These are phyloP conservation scores for Artemia sinica DNA, from an alignment of 2,888 invertebrate genomes.

Conservation along the genomic window DNA sequence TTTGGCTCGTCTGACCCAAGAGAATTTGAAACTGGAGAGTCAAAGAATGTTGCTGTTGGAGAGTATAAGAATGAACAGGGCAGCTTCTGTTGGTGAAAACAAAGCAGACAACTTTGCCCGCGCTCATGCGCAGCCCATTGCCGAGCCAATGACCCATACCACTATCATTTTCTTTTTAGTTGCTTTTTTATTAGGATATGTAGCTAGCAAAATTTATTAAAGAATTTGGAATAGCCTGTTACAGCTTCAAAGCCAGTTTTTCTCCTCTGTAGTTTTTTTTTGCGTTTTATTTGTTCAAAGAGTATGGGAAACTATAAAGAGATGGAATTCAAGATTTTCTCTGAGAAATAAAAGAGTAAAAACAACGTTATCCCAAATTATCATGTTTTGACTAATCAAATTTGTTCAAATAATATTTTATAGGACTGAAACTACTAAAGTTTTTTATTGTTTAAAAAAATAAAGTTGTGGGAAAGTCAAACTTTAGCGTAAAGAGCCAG, in stretches of 20 bases:
- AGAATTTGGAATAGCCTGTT: not conserved
- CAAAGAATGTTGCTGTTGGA: conserved; percentile 26
- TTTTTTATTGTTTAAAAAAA: too few relatives aligned
- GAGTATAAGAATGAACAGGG: conserved; percentile 31
- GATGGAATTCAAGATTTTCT: too few relatives aligned
- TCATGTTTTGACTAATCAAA: too few relatives aligned
- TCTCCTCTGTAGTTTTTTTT: conserved; percentile 12
- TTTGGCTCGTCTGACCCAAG: conserved; percentile 59
- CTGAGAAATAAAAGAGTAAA: too few relatives aligned
- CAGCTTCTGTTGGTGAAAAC: too few relatives aligned
- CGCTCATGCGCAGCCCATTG: conserved; percentile 46
- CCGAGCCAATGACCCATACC: conserved; percentile 30
- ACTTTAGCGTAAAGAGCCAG: too few relatives aligned
- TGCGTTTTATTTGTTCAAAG: not conserved
- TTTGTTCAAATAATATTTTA: too few relatives aligned
- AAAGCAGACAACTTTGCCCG: too few relatives aligned
- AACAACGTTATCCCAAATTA: too few relatives aligned
- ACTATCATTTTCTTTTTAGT: conserved; percentile 25
- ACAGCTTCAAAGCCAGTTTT: not conserved
- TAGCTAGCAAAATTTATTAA: conserved; percentile 22
- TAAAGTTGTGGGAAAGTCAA: too few relatives aligned
- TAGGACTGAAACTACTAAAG: too few relatives aligned
- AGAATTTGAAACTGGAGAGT: conserved; percentile 58
- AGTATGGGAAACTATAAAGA: too few relatives aligned
- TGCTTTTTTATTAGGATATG: conserved; percentile 25